phyloP scores from a whole-genome alignment of 2,888 invertebrate species.

The Rosalia funebris region DNA sequence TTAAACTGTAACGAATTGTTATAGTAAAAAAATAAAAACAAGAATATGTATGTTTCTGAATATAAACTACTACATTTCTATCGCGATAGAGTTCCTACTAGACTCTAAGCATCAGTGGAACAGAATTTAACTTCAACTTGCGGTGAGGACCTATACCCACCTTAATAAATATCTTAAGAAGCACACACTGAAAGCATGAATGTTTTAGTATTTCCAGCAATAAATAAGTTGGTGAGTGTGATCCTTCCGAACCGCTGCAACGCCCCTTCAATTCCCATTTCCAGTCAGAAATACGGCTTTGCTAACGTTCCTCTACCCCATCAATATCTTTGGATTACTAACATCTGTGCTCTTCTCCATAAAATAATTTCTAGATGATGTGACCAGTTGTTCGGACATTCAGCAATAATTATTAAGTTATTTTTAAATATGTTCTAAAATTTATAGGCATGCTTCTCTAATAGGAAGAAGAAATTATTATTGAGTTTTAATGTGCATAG shows the following conservation, averaged over 20 bases:
- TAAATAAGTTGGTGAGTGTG: constrained; percentile 39
- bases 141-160: not conserved
- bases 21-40: too few relatives aligned
- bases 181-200: constrained; percentile 34
- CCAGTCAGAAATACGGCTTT: constrained; percentile 11
- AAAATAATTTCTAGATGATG: constrained; percentile 30
- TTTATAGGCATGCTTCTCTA: too few relatives aligned
- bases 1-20: too few relatives aligned
- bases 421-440: too few relatives aligned
- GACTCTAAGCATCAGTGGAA: too few relatives aligned
- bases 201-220: constrained; percentile 38
- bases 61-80: too few relatives aligned
- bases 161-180: constrained; percentile 34
- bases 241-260: constrained; percentile 26
- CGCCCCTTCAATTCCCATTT: constrained; percentile 36
- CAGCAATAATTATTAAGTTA: too few relatives aligned
- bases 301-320: constrained; percentile 14
- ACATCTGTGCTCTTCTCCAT: constrained; percentile 24
- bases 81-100: too few relatives aligned
- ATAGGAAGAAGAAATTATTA: too few relatives aligned
- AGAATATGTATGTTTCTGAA: too few relatives aligned
- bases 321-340: constrained; percentile 29
- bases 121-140: constrained; percentile 24
- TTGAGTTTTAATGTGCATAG: too few relatives aligned
- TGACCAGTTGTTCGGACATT: constrained; percentile 1